These are phyloP conservation scores for Xenopus tropicalis DNA, from an alignment of 2,113 vertebrate species.

Conservation along the genomic window DNA sequence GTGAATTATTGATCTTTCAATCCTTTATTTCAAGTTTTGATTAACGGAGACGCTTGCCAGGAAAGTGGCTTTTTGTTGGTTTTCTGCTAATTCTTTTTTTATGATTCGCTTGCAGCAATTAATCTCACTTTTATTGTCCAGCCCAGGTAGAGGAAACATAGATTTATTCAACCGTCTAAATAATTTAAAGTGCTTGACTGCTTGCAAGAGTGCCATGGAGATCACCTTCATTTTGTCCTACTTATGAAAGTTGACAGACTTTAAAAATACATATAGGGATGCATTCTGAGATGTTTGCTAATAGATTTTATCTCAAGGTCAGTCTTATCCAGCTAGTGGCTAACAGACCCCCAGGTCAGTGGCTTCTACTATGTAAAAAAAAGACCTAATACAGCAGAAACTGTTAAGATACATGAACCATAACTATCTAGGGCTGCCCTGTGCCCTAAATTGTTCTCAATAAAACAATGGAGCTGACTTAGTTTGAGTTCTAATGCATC, in stretches of 20 bases:
- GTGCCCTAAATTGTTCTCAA: too few relatives aligned
- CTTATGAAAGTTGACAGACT: constrained; percentile 49
- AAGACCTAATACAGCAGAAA: too few relatives aligned
- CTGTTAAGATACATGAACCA: too few relatives aligned
- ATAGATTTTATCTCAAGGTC: constrained; percentile 40
- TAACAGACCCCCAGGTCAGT: too few relatives aligned
- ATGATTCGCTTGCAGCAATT: constrained; percentile 69
- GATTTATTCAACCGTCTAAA: constrained; percentile 67
- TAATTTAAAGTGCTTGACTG: constrained; percentile 61
- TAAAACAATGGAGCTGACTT: too few relatives aligned
- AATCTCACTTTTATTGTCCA: constrained; percentile 72
- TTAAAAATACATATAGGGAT: constrained; percentile 19
- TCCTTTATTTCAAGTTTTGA: constrained; percentile 68
- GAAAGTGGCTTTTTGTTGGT: constrained; percentile 65
- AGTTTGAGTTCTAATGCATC: too few relatives aligned
- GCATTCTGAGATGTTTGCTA: constrained; percentile 51
- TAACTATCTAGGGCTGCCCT: too few relatives aligned
- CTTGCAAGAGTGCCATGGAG: constrained; percentile 52
- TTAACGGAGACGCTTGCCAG: constrained; percentile 67
- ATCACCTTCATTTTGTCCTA: constrained; percentile 51
- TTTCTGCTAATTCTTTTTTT: constrained; percentile 73
- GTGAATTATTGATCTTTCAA: constrained; percentile 71
- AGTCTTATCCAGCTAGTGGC: not conserved
- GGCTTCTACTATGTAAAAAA: too few relatives aligned
- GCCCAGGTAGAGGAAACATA: constrained; percentile 62